phyloP scores from a whole-genome alignment of 2,113 vertebrate species.

The Bostrychus sinensis region DNA sequence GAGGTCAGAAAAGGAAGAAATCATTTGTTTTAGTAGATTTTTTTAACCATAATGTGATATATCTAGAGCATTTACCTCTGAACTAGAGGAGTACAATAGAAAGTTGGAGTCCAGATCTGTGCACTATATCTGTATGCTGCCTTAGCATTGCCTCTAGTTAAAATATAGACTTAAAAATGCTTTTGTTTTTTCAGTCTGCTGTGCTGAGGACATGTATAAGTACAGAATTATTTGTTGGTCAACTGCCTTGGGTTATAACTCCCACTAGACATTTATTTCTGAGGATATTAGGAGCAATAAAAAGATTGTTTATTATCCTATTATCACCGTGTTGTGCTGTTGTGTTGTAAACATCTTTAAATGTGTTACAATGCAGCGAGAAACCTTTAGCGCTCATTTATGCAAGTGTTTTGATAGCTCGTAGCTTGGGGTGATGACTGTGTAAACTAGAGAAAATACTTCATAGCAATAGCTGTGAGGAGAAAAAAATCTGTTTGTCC shows the following conservation, averaged over 20 bases:
- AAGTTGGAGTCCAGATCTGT: no score
- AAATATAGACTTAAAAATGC: no score
- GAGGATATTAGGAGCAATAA: not conserved
- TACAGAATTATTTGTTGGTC: conserved; percentile 1
- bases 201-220: no score
- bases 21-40: no score
- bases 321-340: conserved; percentile 10
- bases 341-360: conserved; percentile 4
- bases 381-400: conserved; percentile 13
- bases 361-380: not conserved
- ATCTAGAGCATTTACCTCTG: no score
- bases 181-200: no score
- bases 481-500: conserved; percentile 4
- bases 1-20: no score
- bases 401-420: conserved; percentile 8
- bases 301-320: not conserved
- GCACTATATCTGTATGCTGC: no score
- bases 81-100: no score
- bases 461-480: not conserved
- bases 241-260: not conserved
- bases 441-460: conserved; percentile 8
- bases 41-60: no score
- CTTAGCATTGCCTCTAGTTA: no score
- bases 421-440: conserved; percentile 10
- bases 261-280: not conserved